These are phyloP conservation scores for Acanthornis magna DNA, from an alignment of 2,797 vertebrate genomes.

Conservation along the genomic window DNA sequence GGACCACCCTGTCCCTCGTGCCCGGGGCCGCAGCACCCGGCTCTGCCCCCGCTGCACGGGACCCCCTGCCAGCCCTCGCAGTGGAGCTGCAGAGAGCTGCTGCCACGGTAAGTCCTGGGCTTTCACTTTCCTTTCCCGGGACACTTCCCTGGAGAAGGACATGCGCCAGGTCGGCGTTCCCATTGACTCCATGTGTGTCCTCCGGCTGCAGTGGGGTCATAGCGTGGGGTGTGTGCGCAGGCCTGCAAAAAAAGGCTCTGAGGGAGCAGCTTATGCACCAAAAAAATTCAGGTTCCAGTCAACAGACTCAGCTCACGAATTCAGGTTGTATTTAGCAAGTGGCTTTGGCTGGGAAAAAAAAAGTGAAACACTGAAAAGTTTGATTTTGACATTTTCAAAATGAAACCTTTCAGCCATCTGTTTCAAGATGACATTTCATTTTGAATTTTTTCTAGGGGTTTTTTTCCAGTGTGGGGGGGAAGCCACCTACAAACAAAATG, in stretches of 20 bases:
- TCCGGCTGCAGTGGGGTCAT: fast-evolving
- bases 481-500: slow-evolving; percentile 60
- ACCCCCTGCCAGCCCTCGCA: not conserved
- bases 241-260: not conserved
- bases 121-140: not conserved
- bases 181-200: fast-evolving
- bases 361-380: slow-evolving; percentile 60
- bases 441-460: not conserved
- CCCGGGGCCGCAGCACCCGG: not conserved
- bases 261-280: not conserved
- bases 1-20: not conserved
- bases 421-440: slow-evolving; percentile 60
- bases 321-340: slow-evolving; percentile 67
- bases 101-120: not conserved
- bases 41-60: not conserved
- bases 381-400: slow-evolving; percentile 68
- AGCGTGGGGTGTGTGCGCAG: fast-evolving
- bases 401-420: slow-evolving; percentile 70
- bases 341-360: slow-evolving; percentile 45
- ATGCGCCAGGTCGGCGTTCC: not conserved
- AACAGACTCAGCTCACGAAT: slow-evolving; percentile 46
- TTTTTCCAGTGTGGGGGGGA: not conserved
- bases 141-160: fast-evolving
- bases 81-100: not conserved
- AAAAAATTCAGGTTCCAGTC: slow-evolving; percentile 43